These are phyloP conservation scores for Eristalis arbustorum DNA, from an alignment of 2,888 invertebrate species.

Conservation along the genomic window DNA sequence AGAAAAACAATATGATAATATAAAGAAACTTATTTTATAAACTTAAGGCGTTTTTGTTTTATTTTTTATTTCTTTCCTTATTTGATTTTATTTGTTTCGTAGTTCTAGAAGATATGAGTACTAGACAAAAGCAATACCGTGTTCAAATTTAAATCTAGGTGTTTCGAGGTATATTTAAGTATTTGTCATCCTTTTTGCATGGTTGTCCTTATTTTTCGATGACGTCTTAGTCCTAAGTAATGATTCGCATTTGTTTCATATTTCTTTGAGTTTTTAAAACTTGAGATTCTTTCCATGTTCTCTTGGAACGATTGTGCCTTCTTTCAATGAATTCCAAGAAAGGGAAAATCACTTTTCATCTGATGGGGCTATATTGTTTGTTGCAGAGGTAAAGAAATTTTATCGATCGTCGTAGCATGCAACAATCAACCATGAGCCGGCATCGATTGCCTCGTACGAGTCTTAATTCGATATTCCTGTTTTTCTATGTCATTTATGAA, in stretches of 20 bases:
- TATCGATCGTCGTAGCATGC: no score
- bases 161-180: not conserved
- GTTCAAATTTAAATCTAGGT: slow-evolving; percentile 4
- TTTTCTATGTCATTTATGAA: no score
- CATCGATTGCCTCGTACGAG: no score
- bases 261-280: no score
- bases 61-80: slow-evolving; percentile 32
- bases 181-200: not conserved
- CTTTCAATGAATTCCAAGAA: no score
- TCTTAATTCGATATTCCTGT: no score
- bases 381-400: no score
- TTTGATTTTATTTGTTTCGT: not conserved
- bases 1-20: slow-evolving; percentile 58
- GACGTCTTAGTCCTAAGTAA: not conserved
- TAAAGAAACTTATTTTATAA: slow-evolving; percentile 68
- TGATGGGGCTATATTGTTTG: no score
- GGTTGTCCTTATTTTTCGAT: not conserved
- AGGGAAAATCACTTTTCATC: no score
- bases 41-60: slow-evolving; percentile 58
- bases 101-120: not conserved
- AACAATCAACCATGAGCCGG: no score
- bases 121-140: slow-evolving; percentile 14
- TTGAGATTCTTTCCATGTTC: no score
- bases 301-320: no score
- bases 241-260: not conserved